Percentiles rank a stretch among this genome's conserved stretches.
Conservation (phyloP, 2,888 invertebrate species). For the Bimastos eiseni region DNA sequence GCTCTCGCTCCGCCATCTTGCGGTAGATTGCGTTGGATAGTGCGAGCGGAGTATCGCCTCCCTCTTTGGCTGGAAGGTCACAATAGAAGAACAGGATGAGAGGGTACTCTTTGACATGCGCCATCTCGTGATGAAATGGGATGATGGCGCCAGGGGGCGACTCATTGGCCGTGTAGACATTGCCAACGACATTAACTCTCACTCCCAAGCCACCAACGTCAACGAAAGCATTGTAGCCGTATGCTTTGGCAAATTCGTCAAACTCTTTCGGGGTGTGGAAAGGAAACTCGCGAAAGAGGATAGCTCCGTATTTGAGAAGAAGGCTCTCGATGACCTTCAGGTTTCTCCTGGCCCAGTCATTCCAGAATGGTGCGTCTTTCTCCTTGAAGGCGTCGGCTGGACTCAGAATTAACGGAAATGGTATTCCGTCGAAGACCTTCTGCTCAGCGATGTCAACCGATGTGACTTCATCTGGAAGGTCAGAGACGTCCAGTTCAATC, state of each 20-base stretch:
- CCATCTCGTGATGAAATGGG: slow-evolving; percentile 55
- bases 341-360: slow-evolving; percentile 42
- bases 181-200: slow-evolving; percentile 44
- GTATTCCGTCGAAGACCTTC: slow-evolving; percentile 44
- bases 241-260: slow-evolving; percentile 47
- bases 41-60: slow-evolving; percentile 51
- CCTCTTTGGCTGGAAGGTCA: slow-evolving; percentile 46
- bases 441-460: slow-evolving; percentile 36
- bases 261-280: slow-evolving; percentile 46
- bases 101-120: slow-evolving; percentile 51
- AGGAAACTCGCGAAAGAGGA: slow-evolving; percentile 50
- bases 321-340: slow-evolving; percentile 34
- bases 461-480: neutral
- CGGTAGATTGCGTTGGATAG: slow-evolving; percentile 48
- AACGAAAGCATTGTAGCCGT: slow-evolving; percentile 43
- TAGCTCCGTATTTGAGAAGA: slow-evolving; percentile 43
- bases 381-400: slow-evolving; percentile 31
- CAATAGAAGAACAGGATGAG: slow-evolving; percentile 50
- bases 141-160: slow-evolving; percentile 50
- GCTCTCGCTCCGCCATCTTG: slow-evolving; percentile 43
- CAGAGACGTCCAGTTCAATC: too few relatives aligned
- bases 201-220: slow-evolving; percentile 49
- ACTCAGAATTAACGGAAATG: slow-evolving; percentile 46
- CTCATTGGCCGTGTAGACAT: slow-evolving; percentile 52
- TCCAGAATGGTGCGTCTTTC: slow-evolving; percentile 6